These are phyloP conservation scores for Xiphophorus couchianus DNA, from an alignment of 2,113 vertebrate species.

Conservation along the genomic window DNA sequence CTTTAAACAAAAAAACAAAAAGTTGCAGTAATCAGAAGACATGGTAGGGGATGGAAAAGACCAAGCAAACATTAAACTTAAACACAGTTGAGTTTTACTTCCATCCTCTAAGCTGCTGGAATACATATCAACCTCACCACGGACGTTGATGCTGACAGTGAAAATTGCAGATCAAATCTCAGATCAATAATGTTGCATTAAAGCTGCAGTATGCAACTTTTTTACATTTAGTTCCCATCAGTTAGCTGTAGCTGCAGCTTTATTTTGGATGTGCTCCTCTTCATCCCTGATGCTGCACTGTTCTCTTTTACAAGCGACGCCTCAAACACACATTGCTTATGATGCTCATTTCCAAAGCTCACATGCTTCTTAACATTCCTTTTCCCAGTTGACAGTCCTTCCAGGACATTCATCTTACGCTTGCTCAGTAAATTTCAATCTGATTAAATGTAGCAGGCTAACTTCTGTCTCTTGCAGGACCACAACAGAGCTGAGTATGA, in stretches of 20 bases:
- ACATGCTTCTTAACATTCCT: neutral
- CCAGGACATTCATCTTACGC: neutral
- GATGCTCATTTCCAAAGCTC: neutral
- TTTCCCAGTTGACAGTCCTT: conserved; percentile 2
- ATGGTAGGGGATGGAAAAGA: too few relatives aligned
- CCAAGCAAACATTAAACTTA: too few relatives aligned
- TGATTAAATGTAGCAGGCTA: conserved; percentile 3
- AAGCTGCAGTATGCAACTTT: too few relatives aligned
- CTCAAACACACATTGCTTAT: neutral
- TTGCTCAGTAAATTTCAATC: neutral
- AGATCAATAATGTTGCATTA: too few relatives aligned
- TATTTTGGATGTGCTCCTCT: neutral
- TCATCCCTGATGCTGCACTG: neutral
- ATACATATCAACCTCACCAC: too few relatives aligned
- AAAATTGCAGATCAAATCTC: too few relatives aligned
- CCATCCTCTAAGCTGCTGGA: too few relatives aligned
- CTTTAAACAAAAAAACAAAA: too few relatives aligned
- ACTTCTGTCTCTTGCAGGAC: conserved; percentile 70
- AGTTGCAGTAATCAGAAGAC: too few relatives aligned
- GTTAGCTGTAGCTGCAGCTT: neutral
- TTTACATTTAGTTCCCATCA: too few relatives aligned
- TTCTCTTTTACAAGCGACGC: neutral
- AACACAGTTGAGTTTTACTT: too few relatives aligned
- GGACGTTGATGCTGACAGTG: too few relatives aligned
- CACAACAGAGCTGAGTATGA: conserved; percentile 94